A percentile compares a stretch with the other conserved stretches of the same genome.
These are phyloP conservation scores for Odontomachus brunneus DNA, from an alignment of 1,140 invertebrate species.

Conservation along the genomic window DNA sequence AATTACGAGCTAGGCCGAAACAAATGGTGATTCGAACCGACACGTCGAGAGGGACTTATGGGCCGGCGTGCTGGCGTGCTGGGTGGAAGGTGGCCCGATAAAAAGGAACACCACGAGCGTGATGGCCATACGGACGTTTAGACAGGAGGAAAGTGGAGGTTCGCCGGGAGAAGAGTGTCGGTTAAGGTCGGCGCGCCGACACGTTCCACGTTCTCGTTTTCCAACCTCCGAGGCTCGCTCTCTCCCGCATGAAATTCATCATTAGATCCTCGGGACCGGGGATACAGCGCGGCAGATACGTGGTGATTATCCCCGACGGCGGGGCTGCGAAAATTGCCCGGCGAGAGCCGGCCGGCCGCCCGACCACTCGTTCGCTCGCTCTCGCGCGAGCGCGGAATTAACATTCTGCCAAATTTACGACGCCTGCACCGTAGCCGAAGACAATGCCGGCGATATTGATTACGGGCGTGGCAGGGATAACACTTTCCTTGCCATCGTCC, in stretches of 20 bases:
- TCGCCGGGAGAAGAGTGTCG: conserved; percentile 66
- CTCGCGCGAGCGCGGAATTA: conserved; percentile 55
- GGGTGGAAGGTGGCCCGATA: conserved; percentile 36
- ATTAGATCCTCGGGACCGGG: conserved; percentile 47
- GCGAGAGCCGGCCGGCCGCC: neutral
- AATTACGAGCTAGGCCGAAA: conserved; percentile 27
- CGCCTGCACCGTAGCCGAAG: conserved; percentile 58
- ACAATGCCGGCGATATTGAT: conserved; percentile 72
- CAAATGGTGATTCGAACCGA: conserved; percentile 32
- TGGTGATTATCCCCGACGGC: conserved; percentile 70
- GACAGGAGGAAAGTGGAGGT: conserved; percentile 64
- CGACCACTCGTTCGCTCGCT: neutral
- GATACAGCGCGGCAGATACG: conserved; percentile 47
- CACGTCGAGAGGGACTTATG: conserved; percentile 46
- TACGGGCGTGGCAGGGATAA: conserved; percentile 59
- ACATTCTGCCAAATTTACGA: conserved; percentile 75
- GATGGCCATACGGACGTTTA: conserved; percentile 52
- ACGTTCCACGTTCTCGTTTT: conserved; percentile 63
- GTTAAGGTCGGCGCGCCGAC: conserved; percentile 66
- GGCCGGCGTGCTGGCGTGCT: neutral
- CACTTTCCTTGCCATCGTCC: conserved; percentile 24
- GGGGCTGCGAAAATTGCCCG: conserved; percentile 69
- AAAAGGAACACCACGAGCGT: conserved; percentile 44
- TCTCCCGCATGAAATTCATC: conserved; percentile 60
- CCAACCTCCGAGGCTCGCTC: conserved; percentile 25